These are phyloP conservation scores for Dicranocentrus wangi DNA, from an alignment of 2,888 invertebrate genomes.

Conservation along the genomic window DNA sequence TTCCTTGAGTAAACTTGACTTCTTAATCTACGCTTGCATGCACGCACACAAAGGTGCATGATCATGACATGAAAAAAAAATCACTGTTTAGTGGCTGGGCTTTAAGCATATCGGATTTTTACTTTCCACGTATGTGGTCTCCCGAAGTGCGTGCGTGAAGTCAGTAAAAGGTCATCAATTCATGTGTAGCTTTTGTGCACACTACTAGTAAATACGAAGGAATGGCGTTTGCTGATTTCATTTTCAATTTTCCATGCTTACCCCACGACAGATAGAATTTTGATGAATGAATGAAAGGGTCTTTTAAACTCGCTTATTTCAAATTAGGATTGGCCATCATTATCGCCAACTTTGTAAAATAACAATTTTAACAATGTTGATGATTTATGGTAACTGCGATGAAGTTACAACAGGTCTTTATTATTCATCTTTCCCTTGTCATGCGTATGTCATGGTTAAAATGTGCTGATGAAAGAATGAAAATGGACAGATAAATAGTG, in stretches of 20 bases:
- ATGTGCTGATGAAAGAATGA: too few species aligned
- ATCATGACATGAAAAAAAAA: neutral
- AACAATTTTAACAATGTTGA: neutral
- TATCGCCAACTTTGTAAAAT: neutral
- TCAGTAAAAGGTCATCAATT: constrained; percentile 52
- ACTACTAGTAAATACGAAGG: neutral
- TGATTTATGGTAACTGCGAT: constrained; percentile 7
- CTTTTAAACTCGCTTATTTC: neutral
- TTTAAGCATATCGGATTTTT: constrained; percentile 16
- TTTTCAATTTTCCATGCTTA: constrained; percentile 8
- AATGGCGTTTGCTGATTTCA: constrained; percentile 21
- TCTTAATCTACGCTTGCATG: constrained; percentile 24
- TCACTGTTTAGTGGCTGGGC: neutral
- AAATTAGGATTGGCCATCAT: constrained; percentile 33
- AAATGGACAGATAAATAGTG: too few species aligned
- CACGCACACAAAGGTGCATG: constrained; percentile 10
- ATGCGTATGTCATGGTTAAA: too few species aligned
- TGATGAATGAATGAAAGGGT: neutral
- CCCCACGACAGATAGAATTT: neutral
- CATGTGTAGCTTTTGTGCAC: constrained; percentile 13
- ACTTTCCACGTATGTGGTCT: constrained; percentile 52
- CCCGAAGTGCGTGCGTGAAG: constrained; percentile 31
- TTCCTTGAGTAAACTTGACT: constrained; percentile 29
- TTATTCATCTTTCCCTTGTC: too few species aligned
- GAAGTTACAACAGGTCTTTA: too few species aligned